Percentiles rank a stretch among this genome's conserved stretches.
Conservation (phyloP, 2,888 invertebrate genomes). For the Chromoteleia sp. region DNA sequence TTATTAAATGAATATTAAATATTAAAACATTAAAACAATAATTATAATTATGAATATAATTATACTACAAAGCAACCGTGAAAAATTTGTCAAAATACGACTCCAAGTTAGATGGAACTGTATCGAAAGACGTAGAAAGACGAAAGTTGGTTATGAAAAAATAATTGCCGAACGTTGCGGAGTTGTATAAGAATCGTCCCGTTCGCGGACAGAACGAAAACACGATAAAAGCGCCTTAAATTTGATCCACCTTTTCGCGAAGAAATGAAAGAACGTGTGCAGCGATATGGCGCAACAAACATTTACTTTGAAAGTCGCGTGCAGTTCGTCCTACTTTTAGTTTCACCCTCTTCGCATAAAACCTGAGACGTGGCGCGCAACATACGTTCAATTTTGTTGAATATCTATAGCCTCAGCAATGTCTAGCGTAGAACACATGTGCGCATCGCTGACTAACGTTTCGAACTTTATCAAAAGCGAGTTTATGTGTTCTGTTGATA, state of each 20-base stretch:
- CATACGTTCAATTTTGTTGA: constrained; percentile 68
- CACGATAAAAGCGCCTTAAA: constrained; percentile 42
- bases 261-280: constrained; percentile 65
- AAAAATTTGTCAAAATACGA: no score
- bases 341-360: constrained; percentile 63
- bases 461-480: constrained; percentile 72
- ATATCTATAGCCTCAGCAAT: constrained; percentile 68
- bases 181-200: neutral
- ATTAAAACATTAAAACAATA: no score
- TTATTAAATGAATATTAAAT: no score
- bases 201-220: constrained; percentile 24
- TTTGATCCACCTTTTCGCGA: constrained; percentile 51
- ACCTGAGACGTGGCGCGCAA: constrained; percentile 68
- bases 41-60: no score
- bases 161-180: no score
- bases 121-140: no score
- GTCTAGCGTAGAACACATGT: constrained; percentile 66
- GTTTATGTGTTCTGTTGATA: constrained; percentile 71
- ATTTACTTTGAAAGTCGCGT: constrained; percentile 70
- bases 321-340: constrained; percentile 71
- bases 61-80: no score
- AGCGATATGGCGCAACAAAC: constrained; percentile 68
- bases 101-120: no score
- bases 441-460: constrained; percentile 70
- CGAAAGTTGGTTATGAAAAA: no score